These are phyloP conservation scores for Ceratosolen fusciceps DNA, from an alignment of 1,140 invertebrate species.

Conservation along the genomic window DNA sequence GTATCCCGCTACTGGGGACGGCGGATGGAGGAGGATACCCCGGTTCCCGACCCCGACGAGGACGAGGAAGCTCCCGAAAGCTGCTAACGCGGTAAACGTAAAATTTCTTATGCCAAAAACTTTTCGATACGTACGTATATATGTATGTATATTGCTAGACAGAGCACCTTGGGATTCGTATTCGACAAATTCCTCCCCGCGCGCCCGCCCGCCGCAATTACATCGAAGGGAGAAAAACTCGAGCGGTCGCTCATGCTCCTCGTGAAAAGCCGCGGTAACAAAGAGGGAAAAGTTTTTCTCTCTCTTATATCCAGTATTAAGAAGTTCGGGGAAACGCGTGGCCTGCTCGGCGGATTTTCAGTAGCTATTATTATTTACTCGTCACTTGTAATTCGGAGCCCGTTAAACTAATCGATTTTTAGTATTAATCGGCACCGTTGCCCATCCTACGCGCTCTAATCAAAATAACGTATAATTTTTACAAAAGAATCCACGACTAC, in stretches of 20 bases:
- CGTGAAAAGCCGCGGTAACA: slow-evolving; percentile 27
- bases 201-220: background rate
- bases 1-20: background rate
- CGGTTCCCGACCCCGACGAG: background rate
- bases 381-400: no score
- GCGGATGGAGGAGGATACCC: background rate
- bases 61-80: slow-evolving; percentile 25
- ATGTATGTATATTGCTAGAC: no score
- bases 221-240: background rate
- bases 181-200: slow-evolving; percentile 35
- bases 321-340: slow-evolving; percentile 9
- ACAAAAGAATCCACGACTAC: no score
- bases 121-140: slow-evolving; percentile 49
- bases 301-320: slow-evolving; percentile 20
- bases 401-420: no score
- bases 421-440: no score
- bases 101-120: slow-evolving; percentile 47
- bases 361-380: no score
- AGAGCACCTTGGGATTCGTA: slow-evolving; percentile 19
- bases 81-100: slow-evolving; percentile 17
- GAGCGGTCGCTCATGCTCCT: background rate
- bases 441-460: no score
- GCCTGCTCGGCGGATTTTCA: slow-evolving; percentile 7
- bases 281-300: slow-evolving; percentile 42
- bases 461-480: no score